Conservation (phyloP, 2,113 vertebrate species). For the Prinia subflava region DNA sequence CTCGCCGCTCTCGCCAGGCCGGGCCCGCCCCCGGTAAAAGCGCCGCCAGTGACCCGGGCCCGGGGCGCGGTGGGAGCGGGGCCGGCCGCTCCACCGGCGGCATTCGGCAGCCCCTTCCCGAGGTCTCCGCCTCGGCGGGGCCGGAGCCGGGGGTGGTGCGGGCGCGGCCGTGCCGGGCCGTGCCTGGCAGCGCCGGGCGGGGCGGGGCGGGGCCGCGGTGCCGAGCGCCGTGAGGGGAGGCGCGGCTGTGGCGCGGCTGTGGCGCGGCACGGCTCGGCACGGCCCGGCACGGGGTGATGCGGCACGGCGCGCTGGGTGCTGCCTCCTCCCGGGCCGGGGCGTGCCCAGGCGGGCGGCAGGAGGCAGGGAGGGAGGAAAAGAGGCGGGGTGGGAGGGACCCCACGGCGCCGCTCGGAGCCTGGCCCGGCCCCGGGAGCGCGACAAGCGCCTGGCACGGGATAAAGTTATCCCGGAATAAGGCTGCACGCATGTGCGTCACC, state of each 20-base stretch:
- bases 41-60: not conserved
- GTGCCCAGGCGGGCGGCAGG: not conserved
- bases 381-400: not conserved
- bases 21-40: not conserved
- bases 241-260: not conserved
- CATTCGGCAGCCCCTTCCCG: not conserved
- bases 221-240: not conserved
- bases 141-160: not conserved
- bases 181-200: not conserved
- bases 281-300: not conserved
- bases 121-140: no score
- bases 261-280: not conserved
- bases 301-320: not conserved
- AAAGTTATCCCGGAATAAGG: constrained; percentile 89
- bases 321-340: not conserved
- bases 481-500: constrained; percentile 88
- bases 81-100: not conserved
- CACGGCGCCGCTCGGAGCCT: not conserved
- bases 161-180: not conserved
- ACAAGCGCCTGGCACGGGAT: constrained; percentile 74
- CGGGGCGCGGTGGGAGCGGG: not conserved
- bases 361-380: not conserved
- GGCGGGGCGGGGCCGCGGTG: not conserved
- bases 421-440: not conserved
- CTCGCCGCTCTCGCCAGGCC: not conserved